These are phyloP conservation scores for Drosophila pullipes DNA, from an alignment of 2,888 invertebrate genomes.

Conservation along the genomic window DNA sequence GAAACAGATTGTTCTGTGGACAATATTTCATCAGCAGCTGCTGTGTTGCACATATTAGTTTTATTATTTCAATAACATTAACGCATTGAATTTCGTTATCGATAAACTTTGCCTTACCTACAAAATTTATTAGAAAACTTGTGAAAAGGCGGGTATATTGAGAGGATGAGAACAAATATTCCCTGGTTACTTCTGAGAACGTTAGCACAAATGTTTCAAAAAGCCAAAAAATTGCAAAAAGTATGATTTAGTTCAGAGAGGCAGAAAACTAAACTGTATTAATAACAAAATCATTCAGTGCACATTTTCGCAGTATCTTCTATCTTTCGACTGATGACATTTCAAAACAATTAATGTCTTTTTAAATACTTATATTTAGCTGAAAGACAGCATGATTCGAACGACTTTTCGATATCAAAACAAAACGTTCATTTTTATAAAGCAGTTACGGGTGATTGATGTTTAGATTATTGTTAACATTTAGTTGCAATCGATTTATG, in stretches of 20 bases:
- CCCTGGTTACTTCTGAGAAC: not conserved
- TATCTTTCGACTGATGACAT: constrained; percentile 1
- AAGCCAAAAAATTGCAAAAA: not conserved
- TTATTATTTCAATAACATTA: constrained; percentile 79
- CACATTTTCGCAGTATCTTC: not conserved
- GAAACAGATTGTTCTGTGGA: constrained; percentile 65
- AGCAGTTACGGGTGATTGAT: constrained; percentile 30
- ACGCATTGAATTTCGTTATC: constrained; percentile 76
- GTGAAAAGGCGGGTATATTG: not conserved
- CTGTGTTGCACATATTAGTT: constrained; percentile 73
- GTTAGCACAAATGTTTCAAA: not conserved
- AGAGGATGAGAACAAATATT: not conserved
- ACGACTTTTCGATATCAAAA: constrained; percentile 1
- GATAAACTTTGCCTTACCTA: constrained; percentile 63
- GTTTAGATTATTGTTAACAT: constrained; percentile 5
- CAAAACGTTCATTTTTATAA: constrained; percentile 4
- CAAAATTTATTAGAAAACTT: constrained; percentile 54
- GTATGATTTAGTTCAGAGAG: not conserved
- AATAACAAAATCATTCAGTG: not conserved
- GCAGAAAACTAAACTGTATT: not conserved
- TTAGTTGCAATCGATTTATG: constrained; percentile 10
- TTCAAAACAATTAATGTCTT: constrained; percentile 36
- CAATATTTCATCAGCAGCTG: constrained; percentile 79
- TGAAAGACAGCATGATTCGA: constrained; percentile 32
- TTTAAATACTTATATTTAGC: constrained; percentile 30